Percentiles rank a stretch among this genome's conserved stretches.
These are phyloP conservation scores for Ptychodera flava DNA, from an alignment of 35 echinoderm and acorn worm genomes.

Conservation along the genomic window DNA sequence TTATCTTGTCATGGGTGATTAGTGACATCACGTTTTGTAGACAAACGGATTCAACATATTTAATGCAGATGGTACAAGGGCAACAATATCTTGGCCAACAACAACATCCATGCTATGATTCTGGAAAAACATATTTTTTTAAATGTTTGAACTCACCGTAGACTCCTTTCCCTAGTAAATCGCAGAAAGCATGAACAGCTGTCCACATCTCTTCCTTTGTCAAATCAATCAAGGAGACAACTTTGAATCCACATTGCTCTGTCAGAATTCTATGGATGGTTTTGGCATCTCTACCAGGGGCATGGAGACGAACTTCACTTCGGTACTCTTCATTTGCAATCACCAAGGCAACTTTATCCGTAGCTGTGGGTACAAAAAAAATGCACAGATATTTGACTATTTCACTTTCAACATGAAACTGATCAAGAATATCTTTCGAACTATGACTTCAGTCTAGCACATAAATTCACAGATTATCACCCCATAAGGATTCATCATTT, in stretches of 20 bases:
- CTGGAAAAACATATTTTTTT: no score
- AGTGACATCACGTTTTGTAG: background rate
- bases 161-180: conserved; percentile 40
- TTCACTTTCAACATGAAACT: no score
- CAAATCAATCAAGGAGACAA: conserved; percentile 70
- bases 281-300: conserved; percentile 52
- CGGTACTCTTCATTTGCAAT: conserved; percentile 85
- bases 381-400: no score
- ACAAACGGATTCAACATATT: no score
- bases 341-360: conserved; percentile 79
- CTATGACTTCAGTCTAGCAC: no score
- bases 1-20: background rate
- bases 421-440: no score
- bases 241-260: conserved; percentile 50
- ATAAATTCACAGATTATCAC: no score
- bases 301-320: conserved; percentile 12
- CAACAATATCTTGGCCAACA: no score
- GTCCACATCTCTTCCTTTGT: conserved; percentile 56
- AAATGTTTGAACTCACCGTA: conserved; percentile 91
- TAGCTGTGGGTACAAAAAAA: conserved; percentile 33
- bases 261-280: conserved; percentile 21
- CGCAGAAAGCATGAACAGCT: conserved; percentile 76
- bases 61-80: no score
- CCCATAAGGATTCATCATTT: no score
- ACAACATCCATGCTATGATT: no score